Base-by-base conservation (phyloP, 2,888 invertebrate species). In the Meghimatium bilineatum region DNA sequence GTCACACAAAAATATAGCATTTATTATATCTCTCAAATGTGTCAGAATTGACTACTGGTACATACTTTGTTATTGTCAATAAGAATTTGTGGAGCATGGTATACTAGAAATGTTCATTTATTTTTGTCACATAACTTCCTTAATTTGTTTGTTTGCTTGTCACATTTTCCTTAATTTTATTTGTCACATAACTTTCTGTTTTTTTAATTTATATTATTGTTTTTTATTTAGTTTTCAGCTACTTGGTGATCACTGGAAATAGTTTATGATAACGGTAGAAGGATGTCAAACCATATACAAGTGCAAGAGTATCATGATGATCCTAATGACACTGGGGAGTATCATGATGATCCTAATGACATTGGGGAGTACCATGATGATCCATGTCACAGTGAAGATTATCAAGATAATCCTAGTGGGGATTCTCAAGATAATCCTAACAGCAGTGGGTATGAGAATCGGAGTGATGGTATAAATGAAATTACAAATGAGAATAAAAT, bases 391-490 rank as follows among this genome's bases (percentile, higher is more conserved):
- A 44, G 6, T 44, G 44, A 12, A 44, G 44, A 44, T 12, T 8
- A 44, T 44, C 44, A 44, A 5, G 12, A 44, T 5, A 44, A 44
- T 44, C 5, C 6, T 12, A 44, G 44, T 44, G 12, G n/a, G n/a
- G 86, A 86, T 26, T 86, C 85, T 52, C 44, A 72, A 23, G 86
- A 86, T 84, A 84, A 86, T 56, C 86, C 86, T 8, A 32, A 67
- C 20, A 72, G 77, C 66, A 63, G 66, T 67, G 85, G 83, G 3
- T 80, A 79, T 71, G 23, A 44, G 10, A 77, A 85, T 72, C 8
- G 29, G 29, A 69, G 77, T 72, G 63, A 72, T 26, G 29, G 97
- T 94, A 96, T 96, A 96, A 66, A 97, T 87, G 74, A 80, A 71
- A n/a, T n/a, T n/a, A n/a, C n/a, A n/a, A n/a, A n/a, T n/a, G n/a